Evolutionary conservation across 2,113 vertebrate species (phyloP).

Genomic region (Desmodus rotundus): DNA sequence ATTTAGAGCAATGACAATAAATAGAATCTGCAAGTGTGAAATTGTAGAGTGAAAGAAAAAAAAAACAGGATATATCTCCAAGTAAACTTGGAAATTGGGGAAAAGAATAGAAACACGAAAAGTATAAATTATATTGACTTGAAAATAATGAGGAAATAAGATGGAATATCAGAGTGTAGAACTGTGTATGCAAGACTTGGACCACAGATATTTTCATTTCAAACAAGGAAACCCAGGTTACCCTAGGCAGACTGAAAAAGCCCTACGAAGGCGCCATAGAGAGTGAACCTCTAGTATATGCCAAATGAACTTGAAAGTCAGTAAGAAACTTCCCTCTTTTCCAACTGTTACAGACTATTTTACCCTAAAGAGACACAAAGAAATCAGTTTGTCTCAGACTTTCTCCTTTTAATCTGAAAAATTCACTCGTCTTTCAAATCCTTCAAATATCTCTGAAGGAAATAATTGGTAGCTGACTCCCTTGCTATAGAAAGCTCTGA

Average conservation of each 20-base stretch:
- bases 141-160: neutral
- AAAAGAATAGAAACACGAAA: too few relatives aligned
- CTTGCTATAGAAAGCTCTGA: neutral
- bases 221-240: neutral
- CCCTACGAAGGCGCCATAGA: rapidly evolving
- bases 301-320: neutral
- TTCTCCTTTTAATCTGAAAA: neutral
- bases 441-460: neutral
- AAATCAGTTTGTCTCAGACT: neutral
- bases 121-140: neutral
- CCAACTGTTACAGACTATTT: neutral
- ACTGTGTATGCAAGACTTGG: neutral
- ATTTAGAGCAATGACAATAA: neutral
- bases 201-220: neutral
- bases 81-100: neutral
- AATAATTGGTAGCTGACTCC: neutral
- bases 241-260: neutral
- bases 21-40: neutral
- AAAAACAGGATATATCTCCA: neutral
- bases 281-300: neutral
- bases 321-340: neutral
- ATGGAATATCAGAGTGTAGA: neutral
- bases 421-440: neutral
- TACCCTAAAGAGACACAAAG: neutral
- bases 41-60: neutral